Evolutionary conservation across 1,140 invertebrate species (phyloP).

Genomic region (Bombus huntii): DNA sequence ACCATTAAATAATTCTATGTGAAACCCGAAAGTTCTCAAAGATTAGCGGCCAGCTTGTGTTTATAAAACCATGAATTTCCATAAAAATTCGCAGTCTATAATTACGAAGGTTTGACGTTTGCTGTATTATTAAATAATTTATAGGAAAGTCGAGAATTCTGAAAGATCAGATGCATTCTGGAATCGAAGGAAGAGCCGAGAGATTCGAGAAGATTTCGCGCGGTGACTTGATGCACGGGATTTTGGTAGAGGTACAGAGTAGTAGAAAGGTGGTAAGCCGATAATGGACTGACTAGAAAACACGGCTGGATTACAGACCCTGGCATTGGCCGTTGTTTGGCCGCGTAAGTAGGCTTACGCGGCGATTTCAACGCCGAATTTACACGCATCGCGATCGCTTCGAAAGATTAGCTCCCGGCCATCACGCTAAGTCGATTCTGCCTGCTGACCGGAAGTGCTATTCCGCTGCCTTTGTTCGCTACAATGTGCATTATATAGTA

Average conservation of each 20-base stretch:
- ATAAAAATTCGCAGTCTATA: no score
- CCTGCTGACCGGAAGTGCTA: constrained; percentile 2
- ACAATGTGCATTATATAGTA: not conserved
- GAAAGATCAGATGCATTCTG: not conserved
- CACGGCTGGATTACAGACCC: constrained; percentile 66
- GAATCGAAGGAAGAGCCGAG: not conserved
- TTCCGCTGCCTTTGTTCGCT: not conserved
- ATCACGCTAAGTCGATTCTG: constrained; percentile 8
- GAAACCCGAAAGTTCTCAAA: rapidly evolving
- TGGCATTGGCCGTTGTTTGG: constrained; percentile 60
- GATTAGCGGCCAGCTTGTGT: no score
- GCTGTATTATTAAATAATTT: no score
- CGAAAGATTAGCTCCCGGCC: constrained; percentile 63
- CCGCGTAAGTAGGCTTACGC: constrained; percentile 68
- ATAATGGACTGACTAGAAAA: constrained; percentile 71
- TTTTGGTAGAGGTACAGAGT: not conserved
- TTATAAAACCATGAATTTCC: no score
- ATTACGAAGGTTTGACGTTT: no score
- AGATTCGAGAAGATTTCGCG: not conserved
- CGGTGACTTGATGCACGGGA: not conserved
- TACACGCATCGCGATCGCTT: constrained; percentile 67
- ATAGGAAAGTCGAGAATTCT: not conserved
- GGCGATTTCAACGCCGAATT: constrained; percentile 51
- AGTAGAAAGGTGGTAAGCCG: constrained; percentile 58
- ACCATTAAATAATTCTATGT: no score